Evolutionary conservation across 2,797 vertebrate genomes (phyloP), one percentile per base, ranked within the genome.

Genomic region (Helarctos malayanus): DNA sequence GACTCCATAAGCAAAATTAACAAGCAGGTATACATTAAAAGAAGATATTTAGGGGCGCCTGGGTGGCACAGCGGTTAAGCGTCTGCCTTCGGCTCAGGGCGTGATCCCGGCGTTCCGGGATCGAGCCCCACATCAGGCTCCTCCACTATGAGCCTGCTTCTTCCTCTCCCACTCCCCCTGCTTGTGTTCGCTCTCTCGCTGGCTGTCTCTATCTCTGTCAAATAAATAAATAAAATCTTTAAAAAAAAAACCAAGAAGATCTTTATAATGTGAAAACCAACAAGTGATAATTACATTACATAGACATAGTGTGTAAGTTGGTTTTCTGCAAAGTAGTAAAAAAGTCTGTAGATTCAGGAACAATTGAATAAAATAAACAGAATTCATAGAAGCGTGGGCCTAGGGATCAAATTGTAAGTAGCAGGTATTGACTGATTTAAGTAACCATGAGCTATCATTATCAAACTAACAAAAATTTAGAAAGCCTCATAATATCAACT

Each of bases 371-470:
- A 92, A 84, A 87, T 83, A 41, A 12, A 41, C 38, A 52, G 19
- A 80, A 56, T 78, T 78, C 71, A 73, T 19, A 63, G 87, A 88
- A 91, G 14, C 19, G 19, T 41, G 7, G 3, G n/a, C 2, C 12
- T 59, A 1, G 65, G 29, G 81, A 79, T 59, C 45, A 89, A 86
- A 79, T 29, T 73, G 25, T 47, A 93, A 94, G 7, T 9, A 18
- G 54, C 35, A 89, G n/a, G 79, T 63, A 41, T 71, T 91, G 86
- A 54, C 21, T 61, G 61, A 94, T 38, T 76, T 93, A 52, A 95
- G 56, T n/a, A 88, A 80, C 68, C 27, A 57, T 59, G 23, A 54
- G 52, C 23, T 78, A 16, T 52, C 35, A 91, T 89, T 84, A 76
- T 92, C 76, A 87, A 47, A 61, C 15, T 61, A 35, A 32, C 38